These are phyloP conservation scores for Pachliopta kotzebuea DNA, from an alignment of 2,888 invertebrate genomes.

Conservation along the genomic window DNA sequence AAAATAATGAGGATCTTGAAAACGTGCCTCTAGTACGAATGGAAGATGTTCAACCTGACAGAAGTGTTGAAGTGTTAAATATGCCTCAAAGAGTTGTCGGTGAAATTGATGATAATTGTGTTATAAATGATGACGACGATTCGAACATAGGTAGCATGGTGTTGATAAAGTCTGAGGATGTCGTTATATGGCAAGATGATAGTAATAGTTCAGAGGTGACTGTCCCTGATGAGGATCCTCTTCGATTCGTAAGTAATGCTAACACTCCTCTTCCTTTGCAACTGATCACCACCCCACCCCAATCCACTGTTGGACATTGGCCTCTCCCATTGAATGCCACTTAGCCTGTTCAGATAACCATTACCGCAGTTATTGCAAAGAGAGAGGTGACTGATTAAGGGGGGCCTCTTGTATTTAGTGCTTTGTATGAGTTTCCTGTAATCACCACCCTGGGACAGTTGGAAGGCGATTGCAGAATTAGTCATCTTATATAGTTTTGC, in stretches of 20 bases:
- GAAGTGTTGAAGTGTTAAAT: constrained; percentile 42
- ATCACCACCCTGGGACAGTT: too few relatives aligned
- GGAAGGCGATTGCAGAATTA: too few relatives aligned
- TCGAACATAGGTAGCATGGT: constrained; percentile 66
- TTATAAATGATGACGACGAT: constrained; percentile 48
- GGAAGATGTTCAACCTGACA: constrained; percentile 66
- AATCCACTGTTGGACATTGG: too few relatives aligned
- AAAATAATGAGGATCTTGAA: constrained; percentile 58
- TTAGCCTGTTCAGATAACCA: too few relatives aligned
- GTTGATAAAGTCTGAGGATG: constrained; percentile 56
- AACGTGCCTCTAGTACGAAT: constrained; percentile 65
- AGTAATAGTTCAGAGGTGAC: constrained; percentile 48
- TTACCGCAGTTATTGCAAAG: too few relatives aligned
- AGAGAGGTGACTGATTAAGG: too few relatives aligned
- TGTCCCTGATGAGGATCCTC: constrained; percentile 43
- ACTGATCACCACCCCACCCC: too few relatives aligned
- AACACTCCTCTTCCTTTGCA: too few relatives aligned
- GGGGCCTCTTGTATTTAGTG: too few relatives aligned
- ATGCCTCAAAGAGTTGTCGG: constrained; percentile 36
- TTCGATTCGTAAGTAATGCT: constrained; percentile 32
- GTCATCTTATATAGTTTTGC: too few relatives aligned
- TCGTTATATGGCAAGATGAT: constrained; percentile 34
- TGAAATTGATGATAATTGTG: constrained; percentile 33
- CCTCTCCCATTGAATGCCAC: too few relatives aligned
- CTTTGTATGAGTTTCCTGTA: too few relatives aligned